Base-by-base conservation (phyloP, 2,797 vertebrate genomes). In the Furcifer pardalis region DNA sequence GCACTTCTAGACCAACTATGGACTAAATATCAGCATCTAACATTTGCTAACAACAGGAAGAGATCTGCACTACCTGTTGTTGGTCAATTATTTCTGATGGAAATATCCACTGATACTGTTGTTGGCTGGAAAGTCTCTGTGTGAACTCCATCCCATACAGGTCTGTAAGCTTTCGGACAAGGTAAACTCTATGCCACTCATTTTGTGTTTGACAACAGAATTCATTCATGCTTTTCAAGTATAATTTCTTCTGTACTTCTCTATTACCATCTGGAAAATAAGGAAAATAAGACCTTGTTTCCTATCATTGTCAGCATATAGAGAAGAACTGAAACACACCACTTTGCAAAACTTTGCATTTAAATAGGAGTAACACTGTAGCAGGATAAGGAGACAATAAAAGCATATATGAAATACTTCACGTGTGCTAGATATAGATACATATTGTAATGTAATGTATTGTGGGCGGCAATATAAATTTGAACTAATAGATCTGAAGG, bases 161-260 rank as follows among this genome's bases (percentile, higher is more conserved):
- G 89, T 94, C 96, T 77, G 95, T 91, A 12, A 98, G 95, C 86
- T 96, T 98, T 76, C 98, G 95, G 66, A 98, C 94, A 84, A 99
- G 94, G 94, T 98, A 99, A 85, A 99, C 94, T 0, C 94, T 89
- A 88, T 97, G 96, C 98, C 98, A 99, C 93, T 97, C 94, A 0
- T 98, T 98, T 17, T 72, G 42, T 42, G 92, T 81, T 0, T 1
- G 82, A 5, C 7, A 23, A 37, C 97, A 98, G 88, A 99, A 92
- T 12, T 4, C 8, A 81, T 83, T 62, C 60, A 97, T 96, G 0
- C 91, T 93, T 30, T 1, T 30, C 88, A 98, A 83, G 92, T 92
- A 94, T 46, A 0, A 1, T 62, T 10, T 72, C 88, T 92, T 92
- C 3, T 93, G 92, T 66, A 65, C 10, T 0, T 82, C 7, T 69